Conservation (phyloP, 2,888 invertebrate genomes). For the Blastobasis adustella region DNA sequence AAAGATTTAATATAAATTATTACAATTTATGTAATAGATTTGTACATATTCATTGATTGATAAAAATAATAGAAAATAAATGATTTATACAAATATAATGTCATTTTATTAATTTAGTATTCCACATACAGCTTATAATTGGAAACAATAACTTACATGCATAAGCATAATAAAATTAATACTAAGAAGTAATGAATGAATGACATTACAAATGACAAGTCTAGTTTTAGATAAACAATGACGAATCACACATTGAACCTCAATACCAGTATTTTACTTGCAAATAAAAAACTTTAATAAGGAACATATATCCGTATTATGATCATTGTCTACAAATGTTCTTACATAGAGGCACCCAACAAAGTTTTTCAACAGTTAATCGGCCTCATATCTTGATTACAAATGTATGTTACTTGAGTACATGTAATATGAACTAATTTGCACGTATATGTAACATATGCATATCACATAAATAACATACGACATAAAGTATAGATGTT, state of each 20-base stretch:
- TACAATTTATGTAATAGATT: conserved; percentile 55
- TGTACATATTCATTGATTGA: conserved; percentile 68
- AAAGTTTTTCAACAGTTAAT: too few species aligned
- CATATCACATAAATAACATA: too few species aligned
- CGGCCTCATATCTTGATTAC: too few species aligned
- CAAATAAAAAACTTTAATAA: conserved; percentile 65
- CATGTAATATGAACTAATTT: too few species aligned
- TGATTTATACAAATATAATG: conserved; percentile 70
- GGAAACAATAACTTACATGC: conserved; percentile 18
- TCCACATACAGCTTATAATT: conserved; percentile 48
- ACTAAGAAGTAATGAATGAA: background rate
- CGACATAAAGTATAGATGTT: too few species aligned
- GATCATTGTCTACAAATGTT: conserved; percentile 26
- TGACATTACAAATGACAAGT: too few species aligned
- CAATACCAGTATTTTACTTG: conserved; percentile 63
- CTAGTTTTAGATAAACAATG: background rate
- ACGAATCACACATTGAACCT: conserved; percentile 38
- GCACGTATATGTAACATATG: too few species aligned
- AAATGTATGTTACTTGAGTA: too few species aligned
- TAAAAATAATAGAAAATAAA: conserved; percentile 65
- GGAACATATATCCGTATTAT: conserved; percentile 46
- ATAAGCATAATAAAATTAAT: background rate
- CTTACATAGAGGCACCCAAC: conserved; percentile 12
- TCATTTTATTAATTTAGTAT: conserved; percentile 58
- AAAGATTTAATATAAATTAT: conserved; percentile 70